Conservation (phyloP, 2,888 invertebrate genomes). For the Drosophila monieri region DNA sequence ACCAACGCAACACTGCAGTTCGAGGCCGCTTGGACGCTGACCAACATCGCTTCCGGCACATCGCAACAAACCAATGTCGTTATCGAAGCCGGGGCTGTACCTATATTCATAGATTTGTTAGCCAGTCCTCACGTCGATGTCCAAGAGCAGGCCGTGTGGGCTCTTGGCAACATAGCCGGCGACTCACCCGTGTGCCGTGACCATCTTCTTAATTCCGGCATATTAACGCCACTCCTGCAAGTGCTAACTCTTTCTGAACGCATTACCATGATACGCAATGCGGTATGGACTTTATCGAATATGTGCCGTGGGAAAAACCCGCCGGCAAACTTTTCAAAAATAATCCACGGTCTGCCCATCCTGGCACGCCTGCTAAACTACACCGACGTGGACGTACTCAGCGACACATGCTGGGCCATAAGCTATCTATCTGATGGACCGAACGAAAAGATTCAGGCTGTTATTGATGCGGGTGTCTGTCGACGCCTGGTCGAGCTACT, state of each 20-base stretch:
- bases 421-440: constrained; percentile 98
- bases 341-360: constrained; percentile 90
- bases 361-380: constrained; percentile 94
- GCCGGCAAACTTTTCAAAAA: constrained; percentile 92
- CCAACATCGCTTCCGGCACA: constrained; percentile 99
- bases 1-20: constrained; percentile 95
- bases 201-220: constrained; percentile 93
- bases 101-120: constrained; percentile 93
- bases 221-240: constrained; percentile 93
- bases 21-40: constrained; percentile 99
- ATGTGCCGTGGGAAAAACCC: constrained; percentile 99
- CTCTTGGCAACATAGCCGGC: constrained; percentile 97
- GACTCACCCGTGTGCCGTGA: constrained; percentile 97
- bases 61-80: constrained; percentile 97
- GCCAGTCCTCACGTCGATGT: constrained; percentile 94
- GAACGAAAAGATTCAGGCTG: constrained; percentile 98
- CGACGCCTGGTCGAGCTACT: constrained; percentile 88
- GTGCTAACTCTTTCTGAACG: constrained; percentile 92
- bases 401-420: constrained; percentile 98
- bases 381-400: constrained; percentile 93
- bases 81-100: constrained; percentile 96
- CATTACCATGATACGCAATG: constrained; percentile 96
- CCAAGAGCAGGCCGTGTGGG: constrained; percentile 98
- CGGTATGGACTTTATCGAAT: constrained; percentile 99
- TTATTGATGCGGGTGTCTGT: constrained; percentile 97